Base-by-base conservation (phyloP, 2,113 vertebrate genomes). In the Dromaius novaehollandiae region DNA sequence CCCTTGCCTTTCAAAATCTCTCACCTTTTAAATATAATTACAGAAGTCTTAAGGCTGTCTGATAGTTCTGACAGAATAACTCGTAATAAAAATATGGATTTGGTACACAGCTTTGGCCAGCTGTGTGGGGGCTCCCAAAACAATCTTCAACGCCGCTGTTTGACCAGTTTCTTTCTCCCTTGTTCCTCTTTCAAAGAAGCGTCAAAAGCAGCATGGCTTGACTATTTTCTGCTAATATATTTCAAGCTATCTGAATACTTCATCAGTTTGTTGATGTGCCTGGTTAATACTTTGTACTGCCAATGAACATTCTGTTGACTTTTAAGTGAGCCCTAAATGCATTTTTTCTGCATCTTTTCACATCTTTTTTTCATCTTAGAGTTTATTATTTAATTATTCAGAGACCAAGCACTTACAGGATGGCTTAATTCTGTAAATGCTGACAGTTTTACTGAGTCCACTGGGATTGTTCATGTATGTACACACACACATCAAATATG, bases 401-500 rank as follows among this genome's bases (percentile, higher is more conserved):
- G 4, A 65, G 8, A 9, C 3, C 1, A 0, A 13, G 6, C 6
- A 48, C 3, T 44, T 76, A 51, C 2, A 14, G 24, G 38, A 70
- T 6, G 7, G 14, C 2, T 51, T 21, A 18, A 63, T 0, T 1
- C 25, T 64, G n/a, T 30, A 76, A 69, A 61, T 16, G 11, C 10
- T 55, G 18, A 8, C 32, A 42, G 34, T 19, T 84, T n/a, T 28
- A 26, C 28, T 66, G 17, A 9, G 5, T 71, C 90, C 50, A 2
- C 13, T 51, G 21, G 21, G 28, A 18, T 38, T 75, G 8, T 9
- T 91, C 11, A 4, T 4, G 1, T 7, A 4, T 12, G 2, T 71
- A 36, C 0, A 7, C n/a, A 19, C 0, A 0, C 24, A 16, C 0
- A 6, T 50, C 26, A 75, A 76, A 46, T 5, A 60, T 17, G 12